Base-by-base conservation (phyloP, 2,888 invertebrate species). In the Hydraecia micacea region DNA sequence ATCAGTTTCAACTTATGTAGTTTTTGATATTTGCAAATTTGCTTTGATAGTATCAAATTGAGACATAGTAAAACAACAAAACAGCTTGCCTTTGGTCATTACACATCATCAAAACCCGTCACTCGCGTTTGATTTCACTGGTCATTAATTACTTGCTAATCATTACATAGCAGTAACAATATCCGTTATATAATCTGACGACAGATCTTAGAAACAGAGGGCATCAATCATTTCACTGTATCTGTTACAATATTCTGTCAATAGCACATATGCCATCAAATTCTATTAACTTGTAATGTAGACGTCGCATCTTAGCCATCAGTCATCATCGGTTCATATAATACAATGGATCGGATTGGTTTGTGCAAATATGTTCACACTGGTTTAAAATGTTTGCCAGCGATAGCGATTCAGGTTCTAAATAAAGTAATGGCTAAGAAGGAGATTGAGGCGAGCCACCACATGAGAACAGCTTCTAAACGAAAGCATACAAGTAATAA, bases 271-370 rank as follows among this genome's bases (percentile, higher is more conserved):
- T 69, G 72, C 70, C 72, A 83, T 86, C 70, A 74, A 72, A 81
- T 73, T 86, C 77, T 76, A 81, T 88, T 78, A 83, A 79, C 83
- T 80, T 39, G 62, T 83, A 83, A 79, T 83, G 42, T 73, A 71
- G 73, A 79, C 52, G 42, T 63, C 18, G 36, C 49, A 71, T 74
- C 13, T 32, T 28, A 71, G 42, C 58, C n/a, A 70, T 76, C 75
- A 68, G 55, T 82, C 76, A 85, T 85, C 68, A 81, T 77, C 21
- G 8, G 25, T 52, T 76, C 15, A 73, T 76, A 28, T 55, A 65
- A 72, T 77, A 42, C 32, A 68, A 68, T 72, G n/a, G 42, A 49
- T 68, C 2, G 9, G 25, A 58, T 75, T 55, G n/a, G 32, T 39
- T 39, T 68, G 25, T 28, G 39, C 25, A 39, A 72, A 65, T 65